Conservation (phyloP, 1,140 invertebrate species). For the Cydia strobilella region DNA sequence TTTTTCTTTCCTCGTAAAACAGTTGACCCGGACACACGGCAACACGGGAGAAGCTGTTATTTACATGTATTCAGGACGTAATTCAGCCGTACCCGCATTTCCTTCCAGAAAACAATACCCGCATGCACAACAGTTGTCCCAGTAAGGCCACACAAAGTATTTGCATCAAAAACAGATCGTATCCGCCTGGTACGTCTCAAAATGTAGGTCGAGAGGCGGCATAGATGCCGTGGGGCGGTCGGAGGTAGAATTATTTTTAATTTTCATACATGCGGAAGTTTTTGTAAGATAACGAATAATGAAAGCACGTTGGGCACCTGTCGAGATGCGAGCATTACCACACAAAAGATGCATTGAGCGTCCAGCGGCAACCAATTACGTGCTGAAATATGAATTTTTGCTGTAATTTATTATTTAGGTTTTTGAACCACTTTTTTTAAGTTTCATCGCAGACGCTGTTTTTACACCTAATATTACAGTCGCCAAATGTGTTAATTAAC, state of each 20-base stretch:
- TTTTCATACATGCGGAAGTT: constrained; percentile 7
- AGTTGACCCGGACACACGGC: neutral
- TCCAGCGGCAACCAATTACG: too few species aligned
- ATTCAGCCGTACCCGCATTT: neutral
- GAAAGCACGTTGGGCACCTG: neutral
- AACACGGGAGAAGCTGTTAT: neutral
- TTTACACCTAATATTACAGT: too few species aligned
- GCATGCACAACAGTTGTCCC: constrained; percentile 19
- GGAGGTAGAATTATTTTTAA: constrained; percentile 32
- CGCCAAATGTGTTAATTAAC: too few species aligned
- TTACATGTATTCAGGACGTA: neutral
- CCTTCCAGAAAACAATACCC: neutral
- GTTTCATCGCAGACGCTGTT: too few species aligned
- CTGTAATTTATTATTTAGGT: too few species aligned
- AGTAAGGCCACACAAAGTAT: constrained; percentile 39
- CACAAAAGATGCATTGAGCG: too few species aligned
- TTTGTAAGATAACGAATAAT: neutral
- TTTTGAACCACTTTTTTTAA: too few species aligned
- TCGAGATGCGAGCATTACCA: neutral
- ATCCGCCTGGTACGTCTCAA: constrained; percentile 40
- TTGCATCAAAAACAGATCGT: constrained; percentile 50
- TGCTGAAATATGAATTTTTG: too few species aligned
- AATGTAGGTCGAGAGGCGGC: constrained; percentile 46
- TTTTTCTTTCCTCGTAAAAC: neutral
- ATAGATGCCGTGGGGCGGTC: constrained; percentile 30